Evolutionary conservation across 2,113 vertebrate genomes (phyloP).

Genomic region (Phyllostomus hastatus): DNA sequence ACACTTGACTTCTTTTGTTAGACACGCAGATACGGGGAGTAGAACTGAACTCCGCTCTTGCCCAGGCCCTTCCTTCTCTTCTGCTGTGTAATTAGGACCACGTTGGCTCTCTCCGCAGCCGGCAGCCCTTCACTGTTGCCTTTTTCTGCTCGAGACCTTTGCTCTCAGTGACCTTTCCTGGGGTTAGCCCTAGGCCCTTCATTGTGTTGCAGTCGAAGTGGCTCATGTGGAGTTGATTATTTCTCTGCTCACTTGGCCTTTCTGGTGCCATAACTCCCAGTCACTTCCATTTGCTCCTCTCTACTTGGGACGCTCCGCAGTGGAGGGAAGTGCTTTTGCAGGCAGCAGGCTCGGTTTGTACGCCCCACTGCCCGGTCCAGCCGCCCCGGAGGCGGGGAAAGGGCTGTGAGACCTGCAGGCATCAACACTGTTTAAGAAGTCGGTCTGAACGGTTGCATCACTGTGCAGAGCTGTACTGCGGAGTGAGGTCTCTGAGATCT

Average conservation of each 20-base stretch:
- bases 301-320: constrained; percentile 74
- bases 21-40: constrained; percentile 40
- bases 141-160: constrained; percentile 82
- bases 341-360: constrained; percentile 76
- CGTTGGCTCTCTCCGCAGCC: constrained; percentile 80
- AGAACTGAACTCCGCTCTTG: constrained; percentile 1
- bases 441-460: background rate
- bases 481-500: background rate
- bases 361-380: constrained; percentile 73
- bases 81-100: constrained; percentile 80
- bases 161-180: constrained; percentile 86
- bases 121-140: constrained; percentile 79
- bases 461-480: background rate
- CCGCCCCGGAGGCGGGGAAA: constrained; percentile 61
- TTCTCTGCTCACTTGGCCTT: constrained; percentile 90
- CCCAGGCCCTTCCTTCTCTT: constrained; percentile 44
- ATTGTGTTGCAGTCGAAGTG: constrained; percentile 87
- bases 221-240: constrained; percentile 95
- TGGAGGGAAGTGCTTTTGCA: constrained; percentile 82
- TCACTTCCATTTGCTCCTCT: constrained; percentile 83
- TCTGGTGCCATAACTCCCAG: constrained; percentile 82
- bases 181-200: constrained; percentile 84
- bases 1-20: constrained; percentile 39
- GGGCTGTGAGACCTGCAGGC: constrained; percentile 66
- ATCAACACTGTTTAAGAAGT: constrained; percentile 65